These are phyloP conservation scores for Drosophila varians DNA, from an alignment of 1,140 invertebrate genomes.

Conservation along the genomic window DNA sequence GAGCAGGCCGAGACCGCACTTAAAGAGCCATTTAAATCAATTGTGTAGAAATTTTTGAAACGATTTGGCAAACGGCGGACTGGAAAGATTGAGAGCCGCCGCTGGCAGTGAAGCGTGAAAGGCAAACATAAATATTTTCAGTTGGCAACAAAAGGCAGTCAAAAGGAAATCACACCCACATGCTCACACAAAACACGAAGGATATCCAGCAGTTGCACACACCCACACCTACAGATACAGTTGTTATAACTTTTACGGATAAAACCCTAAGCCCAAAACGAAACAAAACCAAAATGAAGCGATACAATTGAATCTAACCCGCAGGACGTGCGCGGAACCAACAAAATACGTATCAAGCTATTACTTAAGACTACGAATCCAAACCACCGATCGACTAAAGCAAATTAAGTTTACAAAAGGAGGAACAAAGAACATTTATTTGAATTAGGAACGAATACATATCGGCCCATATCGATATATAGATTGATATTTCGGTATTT, in stretches of 20 bases:
- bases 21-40: conserved; percentile 73
- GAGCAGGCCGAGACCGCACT: conserved; percentile 38
- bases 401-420: conserved; percentile 46
- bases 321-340: conserved; percentile 58
- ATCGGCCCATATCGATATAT: conserved; percentile 28
- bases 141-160: conserved; percentile 64
- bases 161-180: conserved; percentile 40
- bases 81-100: conserved; percentile 16
- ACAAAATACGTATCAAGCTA: conserved; percentile 73
- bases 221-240: conserved; percentile 41
- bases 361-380: conserved; percentile 52
- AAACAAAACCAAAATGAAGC: conserved; percentile 53
- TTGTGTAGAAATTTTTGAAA: conserved; percentile 75
- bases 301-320: conserved; percentile 66
- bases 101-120: conserved; percentile 47
- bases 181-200: conserved; percentile 11
- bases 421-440: conserved; percentile 47
- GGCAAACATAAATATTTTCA: conserved; percentile 76
- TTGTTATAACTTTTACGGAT: conserved; percentile 64
- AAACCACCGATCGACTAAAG: conserved; percentile 54
- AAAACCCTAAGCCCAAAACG: conserved; percentile 29
- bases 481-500: conserved; percentile 31
- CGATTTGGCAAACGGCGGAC: conserved; percentile 24
- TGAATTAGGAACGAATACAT: conserved; percentile 52
- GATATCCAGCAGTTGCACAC: neutral